These are phyloP conservation scores for Philopedon plagiatum DNA, from an alignment of 2,888 invertebrate species.

Conservation along the genomic window DNA sequence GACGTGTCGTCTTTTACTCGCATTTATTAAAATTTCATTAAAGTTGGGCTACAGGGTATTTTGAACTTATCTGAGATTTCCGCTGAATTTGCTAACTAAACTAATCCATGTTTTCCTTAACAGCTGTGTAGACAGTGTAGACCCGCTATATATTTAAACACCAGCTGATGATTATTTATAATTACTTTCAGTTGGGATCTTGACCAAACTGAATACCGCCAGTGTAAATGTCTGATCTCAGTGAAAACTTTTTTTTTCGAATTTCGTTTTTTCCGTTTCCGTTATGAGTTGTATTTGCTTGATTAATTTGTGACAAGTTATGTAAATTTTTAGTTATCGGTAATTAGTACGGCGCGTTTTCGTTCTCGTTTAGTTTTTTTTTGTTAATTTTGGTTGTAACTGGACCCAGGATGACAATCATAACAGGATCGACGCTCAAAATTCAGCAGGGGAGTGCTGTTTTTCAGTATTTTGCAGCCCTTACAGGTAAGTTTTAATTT, in stretches of 20 bases:
- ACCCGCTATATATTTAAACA: constrained; percentile 16
- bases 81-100: constrained; percentile 1
- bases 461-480: constrained; percentile 58
- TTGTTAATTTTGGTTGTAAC: neutral
- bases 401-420: constrained; percentile 53
- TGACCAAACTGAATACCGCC: constrained; percentile 14
- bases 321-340: neutral
- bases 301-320: neutral
- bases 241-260: neutral
- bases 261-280: neutral
- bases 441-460: constrained; percentile 56
- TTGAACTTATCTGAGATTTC: neutral
- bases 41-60: constrained; percentile 1
- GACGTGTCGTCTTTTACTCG: too few relatives aligned
- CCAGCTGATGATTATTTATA: constrained; percentile 41
- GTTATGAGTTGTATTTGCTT: neutral
- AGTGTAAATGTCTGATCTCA: neutral
- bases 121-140: constrained; percentile 11
- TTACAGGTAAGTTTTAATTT: constrained; percentile 54
- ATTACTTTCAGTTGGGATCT: constrained; percentile 7
- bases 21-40: neutral
- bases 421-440: constrained; percentile 57
- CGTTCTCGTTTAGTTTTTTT: neutral
- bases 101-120: constrained; percentile 4
- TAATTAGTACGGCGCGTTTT: neutral